phyloP scores from a whole-genome alignment of 1,140 invertebrate species.

The Zaprionus lachaisei region DNA sequence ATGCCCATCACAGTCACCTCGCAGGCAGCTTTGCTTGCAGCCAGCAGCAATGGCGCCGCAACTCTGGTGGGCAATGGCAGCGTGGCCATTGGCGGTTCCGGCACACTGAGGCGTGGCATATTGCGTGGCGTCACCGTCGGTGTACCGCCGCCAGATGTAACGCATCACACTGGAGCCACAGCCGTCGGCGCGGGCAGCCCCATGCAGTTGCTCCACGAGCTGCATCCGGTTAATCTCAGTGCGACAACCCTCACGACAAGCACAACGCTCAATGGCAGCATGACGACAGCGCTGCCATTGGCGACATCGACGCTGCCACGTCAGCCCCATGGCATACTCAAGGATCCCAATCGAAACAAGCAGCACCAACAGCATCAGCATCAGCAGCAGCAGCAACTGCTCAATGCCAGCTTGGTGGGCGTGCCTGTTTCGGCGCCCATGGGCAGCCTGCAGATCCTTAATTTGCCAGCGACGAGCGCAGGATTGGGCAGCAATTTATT shows the following conservation, averaged over 20 bases:
- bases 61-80: slow-evolving; percentile 46
- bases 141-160: slow-evolving; percentile 79
- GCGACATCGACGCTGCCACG: slow-evolving; percentile 77
- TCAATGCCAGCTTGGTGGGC: slow-evolving; percentile 71
- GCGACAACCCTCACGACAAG: slow-evolving; percentile 76
- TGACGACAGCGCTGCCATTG: slow-evolving; percentile 67
- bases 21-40: slow-evolving; percentile 62
- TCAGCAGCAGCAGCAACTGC: slow-evolving; percentile 65
- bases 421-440: slow-evolving; percentile 64
- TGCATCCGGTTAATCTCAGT: slow-evolving; percentile 80
- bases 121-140: slow-evolving; percentile 71
- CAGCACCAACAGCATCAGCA: slow-evolving; percentile 86
- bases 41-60: slow-evolving; percentile 58
- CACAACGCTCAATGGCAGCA: slow-evolving; percentile 79
- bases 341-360: slow-evolving; percentile 86
- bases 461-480: slow-evolving; percentile 61
- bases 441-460: slow-evolving; percentile 81
- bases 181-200: slow-evolving; percentile 53
- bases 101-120: slow-evolving; percentile 79
- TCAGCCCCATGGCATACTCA: slow-evolving; percentile 87
- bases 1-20: slow-evolving; percentile 75
- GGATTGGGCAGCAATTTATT: slow-evolving; percentile 79
- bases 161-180: slow-evolving; percentile 70
- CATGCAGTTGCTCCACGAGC: slow-evolving; percentile 74
- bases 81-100: slow-evolving; percentile 48